phyloP scores from a whole-genome alignment of 2,888 invertebrate genomes.

The Lacanobia wlatinum region DNA sequence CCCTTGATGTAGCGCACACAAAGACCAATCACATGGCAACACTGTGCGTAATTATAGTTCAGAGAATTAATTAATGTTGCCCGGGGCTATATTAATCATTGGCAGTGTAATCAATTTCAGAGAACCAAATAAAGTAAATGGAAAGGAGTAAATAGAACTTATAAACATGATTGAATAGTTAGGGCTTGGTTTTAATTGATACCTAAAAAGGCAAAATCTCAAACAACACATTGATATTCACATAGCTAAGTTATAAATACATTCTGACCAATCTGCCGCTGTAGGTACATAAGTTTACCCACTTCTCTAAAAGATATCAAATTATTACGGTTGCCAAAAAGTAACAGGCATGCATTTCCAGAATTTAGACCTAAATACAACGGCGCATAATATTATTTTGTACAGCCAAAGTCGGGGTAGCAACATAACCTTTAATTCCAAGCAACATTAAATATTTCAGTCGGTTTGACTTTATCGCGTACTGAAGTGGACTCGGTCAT shows the following conservation, averaged over 20 bases:
- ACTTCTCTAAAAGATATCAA: background rate
- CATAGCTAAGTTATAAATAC: no score
- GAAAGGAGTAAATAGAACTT: background rate
- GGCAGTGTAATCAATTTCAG: conserved; percentile 28
- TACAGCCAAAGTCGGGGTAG: background rate
- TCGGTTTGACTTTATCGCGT: conserved; percentile 32
- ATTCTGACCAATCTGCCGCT: no score
- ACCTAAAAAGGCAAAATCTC: background rate
- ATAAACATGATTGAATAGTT: conserved; percentile 5
- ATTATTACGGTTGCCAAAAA: background rate
- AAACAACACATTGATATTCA: no score
- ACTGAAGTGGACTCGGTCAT: conserved; percentile 24
- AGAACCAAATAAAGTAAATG: conserved; percentile 10
- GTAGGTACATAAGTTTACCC: no score
- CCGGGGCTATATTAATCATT: conserved; percentile 22
- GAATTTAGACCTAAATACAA: background rate
- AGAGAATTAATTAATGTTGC: conserved; percentile 1
- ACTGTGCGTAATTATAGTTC: conserved; percentile 3
- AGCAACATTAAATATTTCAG: conserved; percentile 41
- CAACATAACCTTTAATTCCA: conserved; percentile 8
- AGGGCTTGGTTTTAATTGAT: background rate
- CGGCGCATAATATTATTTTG: conserved; percentile 13
- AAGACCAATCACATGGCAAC: conserved; percentile 3
- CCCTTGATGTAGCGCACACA: conserved; percentile 16
- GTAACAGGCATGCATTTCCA: background rate